Percentiles rank a stretch among this genome's conserved stretches.
These are phyloP conservation scores for Coelopa pilipes DNA, from an alignment of 2,888 invertebrate species.

Conservation along the genomic window DNA sequence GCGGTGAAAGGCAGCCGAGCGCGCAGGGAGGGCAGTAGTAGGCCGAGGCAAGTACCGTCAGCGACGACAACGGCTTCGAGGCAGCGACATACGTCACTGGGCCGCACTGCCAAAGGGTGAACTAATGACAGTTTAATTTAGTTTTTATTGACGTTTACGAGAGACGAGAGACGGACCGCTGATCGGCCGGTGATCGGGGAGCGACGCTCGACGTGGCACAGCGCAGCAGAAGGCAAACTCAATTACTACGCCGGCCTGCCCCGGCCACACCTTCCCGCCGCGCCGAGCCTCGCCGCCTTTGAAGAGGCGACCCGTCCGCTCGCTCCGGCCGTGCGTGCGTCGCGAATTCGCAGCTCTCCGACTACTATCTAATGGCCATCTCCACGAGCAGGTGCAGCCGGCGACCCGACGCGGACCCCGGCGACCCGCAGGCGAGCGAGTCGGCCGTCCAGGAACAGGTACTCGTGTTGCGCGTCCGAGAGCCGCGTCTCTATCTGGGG, in stretches of 20 bases:
- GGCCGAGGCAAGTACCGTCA: neutral
- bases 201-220: neutral
- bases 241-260: neutral
- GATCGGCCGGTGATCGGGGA: too few species aligned
- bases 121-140: slow-evolving; percentile 67
- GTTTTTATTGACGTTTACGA: slow-evolving; percentile 53
- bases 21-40: neutral
- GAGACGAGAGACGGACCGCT: too few species aligned
- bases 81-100: slow-evolving; percentile 3
- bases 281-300: neutral
- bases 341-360: neutral
- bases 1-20: neutral
- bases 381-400: too few species aligned
- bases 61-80: neutral
- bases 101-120: slow-evolving; percentile 54
- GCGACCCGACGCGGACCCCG: too few species aligned
- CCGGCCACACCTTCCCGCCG: neutral
- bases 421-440: neutral
- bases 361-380: neutral
- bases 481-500: too few species aligned
- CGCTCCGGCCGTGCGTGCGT: neutral
- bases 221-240: slow-evolving; percentile 16
- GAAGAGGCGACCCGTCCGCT: neutral
- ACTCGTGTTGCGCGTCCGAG: neutral
- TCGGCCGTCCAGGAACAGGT: neutral